Base-by-base conservation (phyloP, 2,797 vertebrate genomes). In the Caiman crocodilus region DNA sequence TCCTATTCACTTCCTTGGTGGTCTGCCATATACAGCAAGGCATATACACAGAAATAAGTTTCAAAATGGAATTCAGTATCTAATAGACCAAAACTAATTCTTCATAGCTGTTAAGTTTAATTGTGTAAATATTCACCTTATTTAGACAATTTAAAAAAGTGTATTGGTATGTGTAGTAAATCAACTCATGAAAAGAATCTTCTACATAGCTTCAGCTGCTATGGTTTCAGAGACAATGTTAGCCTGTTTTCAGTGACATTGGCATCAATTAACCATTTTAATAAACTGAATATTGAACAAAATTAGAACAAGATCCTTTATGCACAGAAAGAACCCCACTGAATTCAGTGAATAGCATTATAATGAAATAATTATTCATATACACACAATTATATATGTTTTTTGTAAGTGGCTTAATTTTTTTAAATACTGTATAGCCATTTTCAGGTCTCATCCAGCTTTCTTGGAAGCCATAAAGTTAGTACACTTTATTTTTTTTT, bases 251-350 rank as follows among this genome's bases (percentile, higher is more conserved):
- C 92, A 94, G 76, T 84, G 84, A 14, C 35, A 91, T 85, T 91
- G 86, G 18, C 20, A 88, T 87, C 57, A 96, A 95, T 93, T 94
- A 95, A 32, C 75, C 88, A 12, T 42, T 71, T 71, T 14, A 12
- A 71, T 71, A 71, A 6, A 42, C 81, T 83, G 28, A 42, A 79
- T 95, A 96, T n/a, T 83, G 95, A 93, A 16, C 35, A 95, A 94
- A 92, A 94, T 95, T 91, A 89, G 74, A 95, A 93, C 77, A 76
- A 71, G 92, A 95, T 94, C 91, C 90, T 94, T 94, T 91, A 71
- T 85, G 61, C 55, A 80, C 28, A 80, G 2, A 16, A 89, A 79
- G 50, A 86, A 81, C 86, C 84, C 61, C 91, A 89, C 15, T 84
- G 85, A 75, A 81, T 79, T 71, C 87, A 93, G 89, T 92, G 93